These are phyloP conservation scores for Pterostichus niger DNA, from an alignment of 2,888 invertebrate genomes.

Conservation along the genomic window DNA sequence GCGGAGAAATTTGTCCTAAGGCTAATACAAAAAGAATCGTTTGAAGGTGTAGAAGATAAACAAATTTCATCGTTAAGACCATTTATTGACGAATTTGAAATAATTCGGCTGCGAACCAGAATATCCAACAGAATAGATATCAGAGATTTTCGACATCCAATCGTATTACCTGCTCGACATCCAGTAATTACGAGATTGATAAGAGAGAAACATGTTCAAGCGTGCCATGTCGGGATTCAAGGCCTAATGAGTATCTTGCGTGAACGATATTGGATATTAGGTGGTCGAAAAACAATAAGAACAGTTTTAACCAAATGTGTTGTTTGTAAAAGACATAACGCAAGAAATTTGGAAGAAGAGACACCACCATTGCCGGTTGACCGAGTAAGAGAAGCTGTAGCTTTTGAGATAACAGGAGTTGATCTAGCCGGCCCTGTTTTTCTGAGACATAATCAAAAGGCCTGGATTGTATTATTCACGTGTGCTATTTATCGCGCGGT, in stretches of 20 bases:
- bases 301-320: no score
- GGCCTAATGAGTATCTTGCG: slow-evolving; percentile 68
- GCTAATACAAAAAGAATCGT: slow-evolving; percentile 40
- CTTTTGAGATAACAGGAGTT: slow-evolving; percentile 71
- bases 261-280: slow-evolving; percentile 70
- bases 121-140: slow-evolving; percentile 67
- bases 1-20: background rate
- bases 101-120: slow-evolving; percentile 69
- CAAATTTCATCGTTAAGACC: slow-evolving; percentile 54
- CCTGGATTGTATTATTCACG: no score
- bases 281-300: no score
- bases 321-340: no score
- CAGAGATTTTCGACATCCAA: slow-evolving; percentile 69
- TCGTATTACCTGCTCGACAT: slow-evolving; percentile 70
- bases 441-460: no score
- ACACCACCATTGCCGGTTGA: no score
- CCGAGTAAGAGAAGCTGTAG: no score
- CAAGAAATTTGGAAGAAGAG: no score
- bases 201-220: slow-evolving; percentile 46
- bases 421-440: no score
- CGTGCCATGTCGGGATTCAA: slow-evolving; percentile 68
- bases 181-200: slow-evolving; percentile 68
- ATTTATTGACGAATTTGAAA: slow-evolving; percentile 67
- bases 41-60: slow-evolving; percentile 63
- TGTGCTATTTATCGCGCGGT: no score